These are phyloP conservation scores for Erpornis zantholeuca DNA, from an alignment of 2,113 vertebrate species.

Conservation along the genomic window DNA sequence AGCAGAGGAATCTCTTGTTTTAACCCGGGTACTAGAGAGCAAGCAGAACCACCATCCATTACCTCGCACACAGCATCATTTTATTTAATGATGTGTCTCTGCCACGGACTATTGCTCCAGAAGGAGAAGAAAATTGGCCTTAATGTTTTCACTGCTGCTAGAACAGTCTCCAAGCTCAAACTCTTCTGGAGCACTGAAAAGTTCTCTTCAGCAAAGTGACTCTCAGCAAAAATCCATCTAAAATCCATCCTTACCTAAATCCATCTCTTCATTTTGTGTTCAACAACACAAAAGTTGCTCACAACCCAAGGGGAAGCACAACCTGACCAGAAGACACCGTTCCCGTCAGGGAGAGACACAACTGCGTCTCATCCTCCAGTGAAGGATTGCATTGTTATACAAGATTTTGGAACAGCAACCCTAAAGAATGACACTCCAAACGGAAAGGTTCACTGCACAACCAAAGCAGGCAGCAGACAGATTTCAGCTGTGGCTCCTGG, in stretches of 20 bases:
- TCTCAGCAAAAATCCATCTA: background rate
- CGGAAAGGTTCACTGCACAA: constrained; percentile 18
- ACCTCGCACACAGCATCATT: background rate
- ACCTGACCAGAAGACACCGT: background rate
- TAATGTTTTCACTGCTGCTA: background rate
- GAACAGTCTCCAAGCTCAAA: background rate
- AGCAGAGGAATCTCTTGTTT: background rate
- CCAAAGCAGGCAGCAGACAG: constrained; percentile 27
- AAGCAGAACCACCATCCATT: background rate
- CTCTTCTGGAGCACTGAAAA: background rate
- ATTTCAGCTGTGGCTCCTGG: constrained; percentile 51
- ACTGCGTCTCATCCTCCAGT: background rate
- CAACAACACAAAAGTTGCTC: background rate
- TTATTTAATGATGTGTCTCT: background rate
- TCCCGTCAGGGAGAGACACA: background rate
- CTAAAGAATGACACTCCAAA: background rate
- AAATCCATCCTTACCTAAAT: background rate
- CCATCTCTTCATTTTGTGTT: background rate
- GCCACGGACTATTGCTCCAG: background rate
- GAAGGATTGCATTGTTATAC: background rate
- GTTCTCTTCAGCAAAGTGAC: background rate
- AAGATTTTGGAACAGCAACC: background rate
- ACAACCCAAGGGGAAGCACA: background rate
- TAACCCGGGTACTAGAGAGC: background rate
- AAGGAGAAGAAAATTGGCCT: background rate